Evolutionary conservation across 1,140 invertebrate species (phyloP).

Genomic region (Brachionus rubens): DNA sequence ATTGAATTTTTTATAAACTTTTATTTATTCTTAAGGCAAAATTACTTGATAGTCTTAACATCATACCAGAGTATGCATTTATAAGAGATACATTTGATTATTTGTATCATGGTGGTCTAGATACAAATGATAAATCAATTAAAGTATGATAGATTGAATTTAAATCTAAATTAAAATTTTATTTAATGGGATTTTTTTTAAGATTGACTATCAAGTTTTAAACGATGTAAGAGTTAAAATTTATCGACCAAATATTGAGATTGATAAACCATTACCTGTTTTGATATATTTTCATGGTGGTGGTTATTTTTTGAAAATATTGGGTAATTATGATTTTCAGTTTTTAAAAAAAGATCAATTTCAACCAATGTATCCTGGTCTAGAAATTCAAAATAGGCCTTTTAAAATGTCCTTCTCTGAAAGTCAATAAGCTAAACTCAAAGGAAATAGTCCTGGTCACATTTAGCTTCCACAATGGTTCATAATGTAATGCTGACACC

Average conservation of each 20-base stretch:
- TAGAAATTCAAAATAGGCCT: no score
- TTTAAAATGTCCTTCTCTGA: no score
- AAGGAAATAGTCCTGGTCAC: no score
- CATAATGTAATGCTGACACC: no score
- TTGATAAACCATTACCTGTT: background rate
- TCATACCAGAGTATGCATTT: background rate
- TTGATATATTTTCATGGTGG: conserved; percentile 14
- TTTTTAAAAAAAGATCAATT: no score
- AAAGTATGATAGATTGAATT: no score
- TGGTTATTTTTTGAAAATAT: background rate
- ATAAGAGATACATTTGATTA: background rate
- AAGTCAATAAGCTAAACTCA: no score
- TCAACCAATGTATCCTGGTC: no score
- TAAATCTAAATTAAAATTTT: background rate
- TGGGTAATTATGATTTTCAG: background rate
- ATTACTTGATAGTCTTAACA: background rate
- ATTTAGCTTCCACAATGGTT: no score
- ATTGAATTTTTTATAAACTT: background rate
- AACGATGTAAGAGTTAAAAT: background rate
- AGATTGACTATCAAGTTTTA: background rate
- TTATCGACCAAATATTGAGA: background rate
- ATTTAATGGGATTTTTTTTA: background rate
- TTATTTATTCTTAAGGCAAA: background rate
- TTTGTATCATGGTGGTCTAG: background rate
- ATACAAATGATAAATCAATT: background rate